Evolutionary conservation across 2,113 vertebrate species (phyloP), one percentile per base, ranked within the genome.

Genomic region (Macaca fascicularis): DNA sequence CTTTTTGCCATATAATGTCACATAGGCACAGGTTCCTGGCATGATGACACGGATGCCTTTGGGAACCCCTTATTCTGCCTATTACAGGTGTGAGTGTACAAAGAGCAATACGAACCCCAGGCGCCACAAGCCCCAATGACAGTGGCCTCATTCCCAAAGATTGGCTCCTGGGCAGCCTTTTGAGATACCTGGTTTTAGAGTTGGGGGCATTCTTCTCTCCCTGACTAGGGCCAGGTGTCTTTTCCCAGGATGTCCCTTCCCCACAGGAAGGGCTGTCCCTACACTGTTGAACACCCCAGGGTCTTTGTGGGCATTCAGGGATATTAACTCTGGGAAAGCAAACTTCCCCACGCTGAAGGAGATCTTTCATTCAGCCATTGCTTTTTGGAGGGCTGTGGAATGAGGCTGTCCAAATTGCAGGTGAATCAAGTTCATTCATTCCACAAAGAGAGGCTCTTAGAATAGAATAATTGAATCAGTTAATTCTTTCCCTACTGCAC

Each of bases 391-490:
- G 5, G 9, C 48, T 45, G 6, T 32, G 1, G 23, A 57, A 13
- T 22, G 40, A 22, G 52, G 43, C 27, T 13, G 11, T 45, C 40
- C 17, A 86, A 89, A 69, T 2, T 78, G 40, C 20, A 93, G 23
- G 48, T 61, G 27, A 89, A 61, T 40, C 55, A 45, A n/a, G 45
- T 83, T 95, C 52, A n/a, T 76, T 84, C n/a, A 72, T 70, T 80
- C 40, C 23, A 67, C 38, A 57, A 45, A 95, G 75, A 80, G 22
- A 90, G 57, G 35, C 22, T 69, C 38, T 74, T n/a, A 30, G 35
- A n/a, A 32, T 6, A 27, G 84, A 86, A 72, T 45, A 55, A 30
- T 3, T n/a, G 38, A 86, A 70, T 59, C 74, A 43, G 22, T 84
- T 86, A 74, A 78, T 86, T 94, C 40, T 82, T 93, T 83, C 50